Percentiles rank a stretch among this genome's conserved stretches.
phyloP scores from a whole-genome alignment of 2,113 vertebrate genomes.

The Hydrolagus affinis region DNA sequence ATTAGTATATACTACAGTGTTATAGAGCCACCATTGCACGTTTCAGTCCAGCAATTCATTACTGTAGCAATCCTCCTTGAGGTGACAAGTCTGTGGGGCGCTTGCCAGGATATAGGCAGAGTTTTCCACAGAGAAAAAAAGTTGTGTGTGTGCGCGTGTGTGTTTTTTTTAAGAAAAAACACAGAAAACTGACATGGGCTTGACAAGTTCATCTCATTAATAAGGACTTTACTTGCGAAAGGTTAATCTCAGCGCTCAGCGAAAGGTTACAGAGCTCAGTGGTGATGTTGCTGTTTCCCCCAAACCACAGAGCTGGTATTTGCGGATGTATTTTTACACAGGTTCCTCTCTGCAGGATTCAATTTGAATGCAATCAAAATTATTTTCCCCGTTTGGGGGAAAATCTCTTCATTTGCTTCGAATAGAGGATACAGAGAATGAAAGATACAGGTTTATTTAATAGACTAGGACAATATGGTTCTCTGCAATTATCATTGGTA shows the following conservation, averaged over 20 bases:
- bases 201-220: constrained; percentile 5
- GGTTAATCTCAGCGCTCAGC: not conserved
- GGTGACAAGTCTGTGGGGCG: not conserved
- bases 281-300: not conserved
- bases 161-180: too few relatives aligned
- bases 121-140: not conserved
- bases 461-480: too few relatives aligned
- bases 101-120: not conserved
- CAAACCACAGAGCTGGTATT: not conserved
- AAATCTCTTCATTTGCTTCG: not conserved
- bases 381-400: not conserved
- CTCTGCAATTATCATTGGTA: too few relatives aligned
- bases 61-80: constrained; percentile 1
- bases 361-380: too few relatives aligned
- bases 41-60: not conserved
- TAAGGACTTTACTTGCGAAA: not conserved
- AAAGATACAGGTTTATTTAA: too few relatives aligned
- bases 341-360: not conserved
- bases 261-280: not conserved
- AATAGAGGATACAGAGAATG: not conserved
- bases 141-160: too few relatives aligned
- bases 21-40: not conserved
- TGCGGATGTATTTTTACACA: not conserved
- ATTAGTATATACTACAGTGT: constrained; percentile 10
- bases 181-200: not conserved